phyloP scores from a whole-genome alignment of 2,797 vertebrate genomes.

The Anas acuta region DNA sequence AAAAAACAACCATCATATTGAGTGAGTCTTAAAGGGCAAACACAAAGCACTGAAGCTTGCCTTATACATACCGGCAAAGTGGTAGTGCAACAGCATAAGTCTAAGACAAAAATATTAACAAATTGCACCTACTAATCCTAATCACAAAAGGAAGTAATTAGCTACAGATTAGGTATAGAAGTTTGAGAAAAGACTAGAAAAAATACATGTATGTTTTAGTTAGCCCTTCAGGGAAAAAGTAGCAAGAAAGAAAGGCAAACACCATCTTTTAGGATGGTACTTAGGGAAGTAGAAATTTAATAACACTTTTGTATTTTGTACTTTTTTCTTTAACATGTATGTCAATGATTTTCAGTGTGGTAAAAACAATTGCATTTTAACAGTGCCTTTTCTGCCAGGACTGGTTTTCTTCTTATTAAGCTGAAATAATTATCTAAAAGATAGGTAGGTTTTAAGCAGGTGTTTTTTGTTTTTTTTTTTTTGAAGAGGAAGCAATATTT shows the following conservation, averaged over 20 bases:
- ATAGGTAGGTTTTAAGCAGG: background rate
- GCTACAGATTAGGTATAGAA: background rate
- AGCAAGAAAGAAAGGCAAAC: background rate
- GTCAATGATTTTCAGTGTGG: background rate
- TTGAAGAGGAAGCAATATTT: background rate
- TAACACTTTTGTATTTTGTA: no score
- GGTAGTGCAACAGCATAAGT: background rate
- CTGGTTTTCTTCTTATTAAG: background rate
- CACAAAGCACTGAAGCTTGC: background rate
- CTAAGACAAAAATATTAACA: background rate
- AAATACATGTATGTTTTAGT: background rate
- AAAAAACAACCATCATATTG: background rate
- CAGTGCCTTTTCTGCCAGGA: background rate
- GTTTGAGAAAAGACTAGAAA: background rate
- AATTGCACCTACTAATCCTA: background rate
- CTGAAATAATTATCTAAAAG: background rate
- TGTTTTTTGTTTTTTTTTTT: background rate
- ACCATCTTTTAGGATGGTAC: background rate
- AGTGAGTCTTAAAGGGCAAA: background rate
- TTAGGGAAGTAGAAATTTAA: background rate
- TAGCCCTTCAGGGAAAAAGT: background rate
- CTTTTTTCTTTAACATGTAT: no score
- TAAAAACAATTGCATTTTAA: background rate
- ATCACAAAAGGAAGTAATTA: background rate
- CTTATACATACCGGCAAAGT: background rate